Evolutionary conservation across 2,797 vertebrate species (phyloP).

Genomic region (Dendrocincla tyrannina): DNA sequence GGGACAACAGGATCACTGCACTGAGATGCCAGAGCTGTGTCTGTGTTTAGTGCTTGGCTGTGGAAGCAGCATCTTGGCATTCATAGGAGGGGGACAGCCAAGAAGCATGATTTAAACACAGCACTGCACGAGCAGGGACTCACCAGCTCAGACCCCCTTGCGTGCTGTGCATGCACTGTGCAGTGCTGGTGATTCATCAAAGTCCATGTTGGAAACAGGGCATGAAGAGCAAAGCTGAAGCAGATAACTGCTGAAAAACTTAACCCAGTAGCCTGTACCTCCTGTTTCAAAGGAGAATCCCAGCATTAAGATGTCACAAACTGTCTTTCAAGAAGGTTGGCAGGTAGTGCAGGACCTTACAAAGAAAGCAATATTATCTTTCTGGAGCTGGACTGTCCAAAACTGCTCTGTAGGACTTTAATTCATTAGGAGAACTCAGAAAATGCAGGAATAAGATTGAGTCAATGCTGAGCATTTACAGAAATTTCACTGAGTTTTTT

Average conservation of each 20-base stretch:
- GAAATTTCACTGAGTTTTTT: background rate
- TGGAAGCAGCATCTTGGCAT: background rate
- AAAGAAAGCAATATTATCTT: background rate
- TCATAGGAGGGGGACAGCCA: background rate
- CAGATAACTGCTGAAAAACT: background rate
- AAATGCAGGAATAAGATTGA: background rate
- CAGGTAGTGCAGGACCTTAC: background rate
- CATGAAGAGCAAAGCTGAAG: background rate
- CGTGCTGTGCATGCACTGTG: rapidly evolving
- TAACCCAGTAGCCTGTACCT: background rate
- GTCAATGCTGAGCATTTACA: background rate
- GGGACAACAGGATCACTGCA: background rate
- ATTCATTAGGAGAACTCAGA: background rate
- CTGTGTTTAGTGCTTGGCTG: background rate
- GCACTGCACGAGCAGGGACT: too few species aligned
- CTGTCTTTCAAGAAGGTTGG: background rate
- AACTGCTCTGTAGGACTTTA: background rate
- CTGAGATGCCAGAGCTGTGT: background rate
- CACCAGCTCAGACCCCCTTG: background rate
- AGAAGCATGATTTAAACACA: background rate
- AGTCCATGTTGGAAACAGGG: background rate
- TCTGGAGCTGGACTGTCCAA: background rate
- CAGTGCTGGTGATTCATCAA: background rate
- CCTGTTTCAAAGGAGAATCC: background rate
- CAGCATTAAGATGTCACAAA: background rate